Percentiles rank a stretch among this genome's conserved stretches.
phyloP scores from a whole-genome alignment of 2,888 invertebrate genomes.

The Eristalinus aeneus region DNA sequence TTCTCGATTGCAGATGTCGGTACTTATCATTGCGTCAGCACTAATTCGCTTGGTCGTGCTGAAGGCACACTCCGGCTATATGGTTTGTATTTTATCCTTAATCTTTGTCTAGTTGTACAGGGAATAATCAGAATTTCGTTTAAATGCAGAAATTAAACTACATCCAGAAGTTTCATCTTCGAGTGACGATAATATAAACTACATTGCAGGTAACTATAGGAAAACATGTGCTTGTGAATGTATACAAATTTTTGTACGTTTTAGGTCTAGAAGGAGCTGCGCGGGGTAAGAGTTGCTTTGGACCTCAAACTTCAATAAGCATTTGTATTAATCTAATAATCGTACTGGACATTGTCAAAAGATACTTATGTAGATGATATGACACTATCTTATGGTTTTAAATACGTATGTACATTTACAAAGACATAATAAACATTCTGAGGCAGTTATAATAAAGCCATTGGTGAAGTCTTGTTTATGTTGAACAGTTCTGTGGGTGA shows the following conservation, averaged over 20 bases:
- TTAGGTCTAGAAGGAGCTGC: constrained; percentile 53
- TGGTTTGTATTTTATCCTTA: constrained; percentile 78
- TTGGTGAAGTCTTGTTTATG: not conserved
- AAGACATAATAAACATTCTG: constrained; percentile 11
- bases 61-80: constrained; percentile 85
- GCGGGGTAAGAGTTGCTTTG: constrained; percentile 16
- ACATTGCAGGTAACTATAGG: constrained; percentile 72
- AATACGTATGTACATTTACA: constrained; percentile 12
- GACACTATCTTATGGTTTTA: not conserved
- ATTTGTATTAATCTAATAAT: not conserved
- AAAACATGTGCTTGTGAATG: not conserved
- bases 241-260: not conserved
- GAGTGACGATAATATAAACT: constrained; percentile 80
- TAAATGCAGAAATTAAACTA: constrained; percentile 79
- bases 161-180: constrained; percentile 79
- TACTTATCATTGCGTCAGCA: constrained; percentile 88
- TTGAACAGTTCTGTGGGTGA: not conserved
- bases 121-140: not conserved
- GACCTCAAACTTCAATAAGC: not conserved
- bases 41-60: constrained; percentile 85
- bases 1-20: constrained; percentile 85
- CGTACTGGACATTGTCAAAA: not conserved
- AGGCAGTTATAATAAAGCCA: constrained; percentile 25
- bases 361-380: constrained; percentile 35
- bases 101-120: not conserved